Evolutionary conservation across 2,113 vertebrate genomes (phyloP), one percentile per base, ranked within the genome.

Genomic region (Vimba vimba): DNA sequence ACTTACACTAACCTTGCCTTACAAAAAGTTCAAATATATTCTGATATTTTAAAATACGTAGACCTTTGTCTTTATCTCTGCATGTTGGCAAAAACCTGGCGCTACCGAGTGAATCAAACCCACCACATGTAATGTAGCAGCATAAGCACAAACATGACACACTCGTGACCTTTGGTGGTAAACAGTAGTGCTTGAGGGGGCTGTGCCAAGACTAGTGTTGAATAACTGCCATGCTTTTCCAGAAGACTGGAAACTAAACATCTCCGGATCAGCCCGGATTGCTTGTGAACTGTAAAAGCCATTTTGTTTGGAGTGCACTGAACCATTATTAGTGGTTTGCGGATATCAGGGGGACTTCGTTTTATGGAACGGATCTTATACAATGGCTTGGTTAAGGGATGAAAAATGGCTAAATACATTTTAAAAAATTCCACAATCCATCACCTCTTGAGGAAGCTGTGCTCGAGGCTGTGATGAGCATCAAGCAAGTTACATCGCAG

Each of bases 251-350:
- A 27, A 71, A 78, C 8, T 64, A 68, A 76, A 2, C 86, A 89
- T 81, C 79, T 71, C 12, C n/a, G 80, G 83, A 91, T 90, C 85
- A 90, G 88, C 80, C 86, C 47, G 87, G 88, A 88, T 89, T 92
- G 90, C 83, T 87, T 80, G 57, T 57, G 84, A 78, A 76, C 81
- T 83, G 87, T 36, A 73, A 79, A 79, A 76, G 73, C 6, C 68
- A 89, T 91, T 91, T 92, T 88, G 76, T 84, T 84, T 83, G 0
- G 6, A 93, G 90, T 88, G 91, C 87, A 88, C 84, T 88, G 88
- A 85, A 89, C 87, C 86, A 91, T 92, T 92, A 92, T 93, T 92
- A 91, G 89, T 87, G 89, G 91, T 93, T 90, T 92, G 92, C 81
- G 83, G 71, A 57, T 87, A 59, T 89, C 88, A 90, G 90, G 86